These are phyloP conservation scores for Aramus guarauna DNA, from an alignment of 2,113 vertebrate genomes.

Conservation along the genomic window DNA sequence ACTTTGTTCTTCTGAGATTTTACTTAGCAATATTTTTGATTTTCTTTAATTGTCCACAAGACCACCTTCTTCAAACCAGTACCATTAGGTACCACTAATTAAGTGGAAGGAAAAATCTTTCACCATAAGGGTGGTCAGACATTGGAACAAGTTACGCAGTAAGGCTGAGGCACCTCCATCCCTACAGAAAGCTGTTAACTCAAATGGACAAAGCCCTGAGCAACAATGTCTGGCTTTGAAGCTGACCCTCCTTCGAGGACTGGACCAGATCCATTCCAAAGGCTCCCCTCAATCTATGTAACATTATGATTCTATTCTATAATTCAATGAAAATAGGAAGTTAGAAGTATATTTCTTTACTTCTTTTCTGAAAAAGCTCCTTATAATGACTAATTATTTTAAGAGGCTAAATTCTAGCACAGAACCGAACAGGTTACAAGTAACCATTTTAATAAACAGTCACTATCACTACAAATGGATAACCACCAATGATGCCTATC, in stretches of 20 bases:
- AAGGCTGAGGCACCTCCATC: neutral
- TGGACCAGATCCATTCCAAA: neutral
- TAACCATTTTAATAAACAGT: neutral
- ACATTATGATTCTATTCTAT: neutral
- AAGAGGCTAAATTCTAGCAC: neutral
- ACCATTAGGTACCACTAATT: neutral
- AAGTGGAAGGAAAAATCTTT: neutral
- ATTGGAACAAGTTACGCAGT: fast-evolving
- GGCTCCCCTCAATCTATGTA: neutral
- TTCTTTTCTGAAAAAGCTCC: neutral
- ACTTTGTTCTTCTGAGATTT: neutral
- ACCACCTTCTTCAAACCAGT: neutral
- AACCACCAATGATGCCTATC: too few relatives aligned
- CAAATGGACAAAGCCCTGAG: fast-evolving
- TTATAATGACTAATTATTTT: neutral
- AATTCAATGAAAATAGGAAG: neutral
- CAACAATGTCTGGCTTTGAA: fast-evolving
- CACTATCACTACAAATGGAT: neutral
- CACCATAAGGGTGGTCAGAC: neutral
- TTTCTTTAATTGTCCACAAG: neutral
- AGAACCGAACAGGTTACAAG: neutral
- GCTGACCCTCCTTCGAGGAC: fast-evolving
- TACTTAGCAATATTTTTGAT: neutral
- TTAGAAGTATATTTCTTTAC: neutral
- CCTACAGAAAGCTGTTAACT: neutral